Percentiles rank a stretch among this genome's conserved stretches.
Evolutionary conservation across 2,797 vertebrate species (phyloP).

Genomic region (Rallus crepitans): DNA sequence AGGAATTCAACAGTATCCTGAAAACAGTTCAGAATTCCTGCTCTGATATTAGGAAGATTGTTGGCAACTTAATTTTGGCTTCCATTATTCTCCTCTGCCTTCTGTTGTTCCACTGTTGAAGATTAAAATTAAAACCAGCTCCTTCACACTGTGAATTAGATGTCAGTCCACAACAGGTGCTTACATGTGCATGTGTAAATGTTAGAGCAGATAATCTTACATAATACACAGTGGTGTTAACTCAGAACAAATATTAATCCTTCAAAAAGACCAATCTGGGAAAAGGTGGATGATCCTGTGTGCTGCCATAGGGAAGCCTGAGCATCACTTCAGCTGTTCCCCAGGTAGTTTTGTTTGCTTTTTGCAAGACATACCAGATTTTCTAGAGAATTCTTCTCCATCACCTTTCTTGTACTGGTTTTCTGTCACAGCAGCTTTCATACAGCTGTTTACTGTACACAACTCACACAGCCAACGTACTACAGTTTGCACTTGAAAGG

Average conservation of each 20-base stretch:
- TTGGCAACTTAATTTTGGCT: background rate
- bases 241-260: background rate
- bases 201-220: background rate
- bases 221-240: background rate
- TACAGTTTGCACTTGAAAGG: background rate
- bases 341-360: background rate
- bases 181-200: background rate
- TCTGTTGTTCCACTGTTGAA: background rate
- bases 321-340: background rate
- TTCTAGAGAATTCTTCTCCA: background rate
- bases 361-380: no score
- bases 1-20: background rate
- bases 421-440: background rate
- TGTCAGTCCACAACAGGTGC: background rate
- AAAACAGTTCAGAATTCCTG: background rate
- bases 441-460: background rate
- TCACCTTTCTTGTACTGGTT: background rate
- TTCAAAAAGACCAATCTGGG: background rate
- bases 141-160: background rate
- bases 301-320: background rate
- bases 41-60: background rate
- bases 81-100: background rate
- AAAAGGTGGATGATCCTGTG: background rate
- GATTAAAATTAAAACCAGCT: background rate
- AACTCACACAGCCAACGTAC: background rate